These are phyloP conservation scores for Biston stratarius DNA, from an alignment of 2,888 invertebrate species.

Conservation along the genomic window DNA sequence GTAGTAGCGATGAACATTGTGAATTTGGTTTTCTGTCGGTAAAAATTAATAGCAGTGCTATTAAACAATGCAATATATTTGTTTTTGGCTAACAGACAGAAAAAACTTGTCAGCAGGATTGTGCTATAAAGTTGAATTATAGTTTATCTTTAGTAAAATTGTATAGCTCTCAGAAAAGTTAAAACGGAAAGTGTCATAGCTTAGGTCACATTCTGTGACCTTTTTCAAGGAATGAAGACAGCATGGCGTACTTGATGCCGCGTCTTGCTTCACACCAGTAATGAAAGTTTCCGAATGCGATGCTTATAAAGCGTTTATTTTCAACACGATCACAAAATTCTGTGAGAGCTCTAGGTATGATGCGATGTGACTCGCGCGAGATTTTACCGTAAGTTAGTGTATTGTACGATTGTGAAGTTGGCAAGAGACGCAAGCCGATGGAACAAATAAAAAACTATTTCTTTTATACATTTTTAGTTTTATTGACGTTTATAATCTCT, in stretches of 20 bases:
- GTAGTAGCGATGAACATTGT: background rate
- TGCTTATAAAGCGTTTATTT: background rate
- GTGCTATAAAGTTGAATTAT: background rate
- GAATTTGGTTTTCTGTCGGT: background rate
- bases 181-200: too few relatives aligned
- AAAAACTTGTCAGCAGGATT: background rate
- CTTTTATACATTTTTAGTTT: constrained; percentile 63
- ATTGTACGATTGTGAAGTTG: constrained; percentile 42
- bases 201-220: too few relatives aligned
- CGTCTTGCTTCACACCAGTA: too few relatives aligned
- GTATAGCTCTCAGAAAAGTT: too few relatives aligned
- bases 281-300: background rate
- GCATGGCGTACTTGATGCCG: too few relatives aligned
- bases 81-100: background rate
- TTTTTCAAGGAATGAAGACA: too few relatives aligned
- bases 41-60: background rate
- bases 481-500: constrained; percentile 19
- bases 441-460: constrained; percentile 79
- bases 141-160: background rate
- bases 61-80: too few relatives aligned
- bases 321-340: background rate
- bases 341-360: constrained; percentile 1
- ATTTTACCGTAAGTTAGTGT: constrained; percentile 38
- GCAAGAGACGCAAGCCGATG: constrained; percentile 57
- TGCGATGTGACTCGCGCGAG: constrained; percentile 33